Base-by-base conservation (phyloP, 1,140 invertebrate genomes). In the Plodia interpunctella region DNA sequence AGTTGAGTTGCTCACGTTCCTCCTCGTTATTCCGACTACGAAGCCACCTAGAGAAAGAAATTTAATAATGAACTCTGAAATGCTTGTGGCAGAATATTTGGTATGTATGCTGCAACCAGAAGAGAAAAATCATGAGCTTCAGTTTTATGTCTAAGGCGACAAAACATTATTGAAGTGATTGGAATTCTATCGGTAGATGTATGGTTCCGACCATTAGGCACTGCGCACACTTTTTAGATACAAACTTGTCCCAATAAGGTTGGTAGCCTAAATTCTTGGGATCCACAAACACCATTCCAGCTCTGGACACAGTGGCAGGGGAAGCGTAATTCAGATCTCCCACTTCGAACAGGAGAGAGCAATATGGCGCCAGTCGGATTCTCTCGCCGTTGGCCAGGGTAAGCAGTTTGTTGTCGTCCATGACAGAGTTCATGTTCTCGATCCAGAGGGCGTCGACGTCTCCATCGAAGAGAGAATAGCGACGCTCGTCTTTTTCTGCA, bases 341-440 rank as follows among this genome's bases (percentile, higher is more conserved):
- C 17, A 97, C 94, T 92, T 98, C 97, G 90, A 98, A 98, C 32
- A 98, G 88, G 55, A 98, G 87, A 18, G 94, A 94, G 80, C 96
- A 97, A 72, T 92, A 91, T 63, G 96, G 94, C 65, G 94, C 93
- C 18, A 98, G 88, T 49, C 95, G 92, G 19, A 98, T 97, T 59
- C 97, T 90, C 78, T 98, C 97, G 55, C 97, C 96, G 87, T 98
- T 98, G 0, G 96, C 96, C 62, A 98, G 88, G 0, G 97, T 98
- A 49, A 98, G 80, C 50, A 98, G 83, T 80, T 95, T 95, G 78
- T 98, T 98, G 83, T 98, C 97, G 79, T 98, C 97, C 97, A 98
- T 98, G 5, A 98, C 96, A 0, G 96, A 97, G 88, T 98, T 98
- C 96, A 98, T 97, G 85, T 98, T 98, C 89, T 98, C 97, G 65